Percentiles rank a stretch among this genome's conserved stretches.
Conservation (phyloP, 1,140 invertebrate species). For the Drosophila fuyamai region DNA sequence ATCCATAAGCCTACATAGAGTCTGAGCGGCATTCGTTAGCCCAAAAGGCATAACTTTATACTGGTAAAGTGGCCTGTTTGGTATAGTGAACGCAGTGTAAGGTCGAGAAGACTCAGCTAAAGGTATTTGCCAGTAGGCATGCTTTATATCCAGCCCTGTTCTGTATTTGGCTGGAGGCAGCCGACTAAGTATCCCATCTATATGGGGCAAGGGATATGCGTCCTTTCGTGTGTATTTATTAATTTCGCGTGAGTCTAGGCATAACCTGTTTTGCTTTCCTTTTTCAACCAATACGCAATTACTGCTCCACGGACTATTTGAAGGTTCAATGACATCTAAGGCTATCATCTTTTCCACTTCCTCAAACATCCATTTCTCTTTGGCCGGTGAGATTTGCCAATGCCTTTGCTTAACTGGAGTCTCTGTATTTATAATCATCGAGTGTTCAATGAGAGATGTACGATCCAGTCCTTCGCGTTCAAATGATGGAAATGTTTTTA, state of each 20-base stretch:
- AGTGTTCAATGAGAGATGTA: constrained; percentile 18
- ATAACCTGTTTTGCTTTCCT: constrained; percentile 27
- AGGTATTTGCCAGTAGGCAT: constrained; percentile 47
- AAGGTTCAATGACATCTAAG: constrained; percentile 22
- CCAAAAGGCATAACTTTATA: constrained; percentile 28
- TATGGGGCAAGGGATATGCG: constrained; percentile 41
- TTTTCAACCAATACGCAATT: constrained; percentile 35
- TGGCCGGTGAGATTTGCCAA: constrained; percentile 32
- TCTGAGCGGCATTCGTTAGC: constrained; percentile 16
- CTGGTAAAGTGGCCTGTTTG: constrained; percentile 17
- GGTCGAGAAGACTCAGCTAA: constrained; percentile 1
- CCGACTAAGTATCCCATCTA: constrained; percentile 39
- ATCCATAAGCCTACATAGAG: constrained; percentile 81
- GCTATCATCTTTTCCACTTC: constrained; percentile 34
- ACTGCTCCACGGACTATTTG: constrained; percentile 29
- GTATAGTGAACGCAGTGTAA: constrained; percentile 18
- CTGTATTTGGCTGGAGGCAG: constrained; percentile 44
- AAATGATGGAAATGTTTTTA: constrained; percentile 14
- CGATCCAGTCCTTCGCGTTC: constrained; percentile 17
- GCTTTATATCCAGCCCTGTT: constrained; percentile 67
- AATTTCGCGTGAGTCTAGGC: constrained; percentile 39
- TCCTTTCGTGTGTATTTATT: constrained; percentile 38
- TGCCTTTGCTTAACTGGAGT: constrained; percentile 28
- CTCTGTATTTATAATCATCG: constrained; percentile 13
- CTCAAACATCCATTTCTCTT: constrained; percentile 20